These are phyloP conservation scores for Formicarius rufipectus DNA, from an alignment of 2,113 vertebrate genomes.

Conservation along the genomic window DNA sequence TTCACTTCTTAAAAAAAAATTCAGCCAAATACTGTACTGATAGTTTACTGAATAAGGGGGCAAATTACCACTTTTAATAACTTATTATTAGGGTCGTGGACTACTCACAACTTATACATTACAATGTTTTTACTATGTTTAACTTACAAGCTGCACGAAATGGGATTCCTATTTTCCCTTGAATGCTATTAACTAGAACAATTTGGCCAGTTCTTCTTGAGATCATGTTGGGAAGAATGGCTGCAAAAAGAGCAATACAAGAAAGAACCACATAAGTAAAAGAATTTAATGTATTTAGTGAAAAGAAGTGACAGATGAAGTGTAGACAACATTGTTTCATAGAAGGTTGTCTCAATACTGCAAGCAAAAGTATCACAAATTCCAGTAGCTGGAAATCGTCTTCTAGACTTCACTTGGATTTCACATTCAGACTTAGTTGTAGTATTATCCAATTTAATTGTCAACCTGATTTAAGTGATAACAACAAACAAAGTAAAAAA, in stretches of 20 bases:
- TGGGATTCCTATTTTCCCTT: constrained; percentile 90
- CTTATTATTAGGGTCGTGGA: background rate
- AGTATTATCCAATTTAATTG: background rate
- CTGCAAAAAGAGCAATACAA: constrained; percentile 63
- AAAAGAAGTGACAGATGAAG: background rate
- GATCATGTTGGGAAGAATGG: constrained; percentile 92
- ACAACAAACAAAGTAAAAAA: background rate
- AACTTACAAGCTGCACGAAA: constrained; percentile 95
- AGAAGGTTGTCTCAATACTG: background rate
- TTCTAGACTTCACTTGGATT: background rate
- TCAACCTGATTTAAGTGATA: background rate
- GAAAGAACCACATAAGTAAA: background rate
- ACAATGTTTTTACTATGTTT: background rate
- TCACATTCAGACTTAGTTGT: background rate
- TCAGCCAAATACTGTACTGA: background rate
- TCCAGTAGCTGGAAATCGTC: background rate
- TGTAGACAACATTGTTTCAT: background rate
- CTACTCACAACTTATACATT: background rate
- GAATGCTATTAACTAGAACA: constrained; percentile 90
- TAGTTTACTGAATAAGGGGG: background rate
- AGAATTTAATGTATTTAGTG: background rate
- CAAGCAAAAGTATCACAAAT: background rate
- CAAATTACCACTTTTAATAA: background rate
- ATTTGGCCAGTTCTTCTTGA: constrained; percentile 91
- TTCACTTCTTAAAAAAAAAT: background rate